phyloP scores from a whole-genome alignment of 2,888 invertebrate genomes.

The Diachrysia chrysitis region DNA sequence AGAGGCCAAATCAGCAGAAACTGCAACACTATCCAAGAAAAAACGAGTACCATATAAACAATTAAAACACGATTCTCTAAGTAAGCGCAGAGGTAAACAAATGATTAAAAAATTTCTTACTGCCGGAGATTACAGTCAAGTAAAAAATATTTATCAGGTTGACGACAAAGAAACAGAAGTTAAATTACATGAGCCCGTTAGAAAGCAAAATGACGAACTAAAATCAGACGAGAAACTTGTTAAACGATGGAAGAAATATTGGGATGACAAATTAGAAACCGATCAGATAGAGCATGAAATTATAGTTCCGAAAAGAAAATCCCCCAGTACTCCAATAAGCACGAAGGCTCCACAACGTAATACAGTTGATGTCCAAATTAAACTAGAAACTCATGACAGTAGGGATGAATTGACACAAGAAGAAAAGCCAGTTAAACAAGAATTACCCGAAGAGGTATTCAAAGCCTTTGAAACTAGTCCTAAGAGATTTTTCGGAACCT shows the following conservation, averaged over 20 bases:
- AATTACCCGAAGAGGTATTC: constrained; percentile 84
- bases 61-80: constrained; percentile 81
- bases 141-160: constrained; percentile 52
- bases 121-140: constrained; percentile 65
- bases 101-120: constrained; percentile 79
- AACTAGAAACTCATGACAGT: constrained; percentile 13
- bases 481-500: constrained; percentile 85
- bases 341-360: constrained; percentile 1
- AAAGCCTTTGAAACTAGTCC: constrained; percentile 87
- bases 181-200: constrained; percentile 44
- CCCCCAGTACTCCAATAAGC: constrained; percentile 29
- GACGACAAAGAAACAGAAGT: constrained; percentile 51
- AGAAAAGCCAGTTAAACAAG: constrained; percentile 72
- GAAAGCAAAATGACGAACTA: constrained; percentile 43
- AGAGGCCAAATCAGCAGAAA: constrained; percentile 80
- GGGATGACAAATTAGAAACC: constrained; percentile 80
- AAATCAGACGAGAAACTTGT: constrained; percentile 72
- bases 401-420: not conserved
- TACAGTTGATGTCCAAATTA: constrained; percentile 18
- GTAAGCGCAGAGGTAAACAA: constrained; percentile 83
- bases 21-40: constrained; percentile 72
- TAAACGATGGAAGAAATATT: constrained; percentile 83
- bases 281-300: constrained; percentile 65
- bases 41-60: constrained; percentile 74
- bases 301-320: constrained; percentile 43